Evolutionary conservation across 1,140 invertebrate species (phyloP), one percentile per base, ranked within the genome.

Genomic region (Papilio machaon): DNA sequence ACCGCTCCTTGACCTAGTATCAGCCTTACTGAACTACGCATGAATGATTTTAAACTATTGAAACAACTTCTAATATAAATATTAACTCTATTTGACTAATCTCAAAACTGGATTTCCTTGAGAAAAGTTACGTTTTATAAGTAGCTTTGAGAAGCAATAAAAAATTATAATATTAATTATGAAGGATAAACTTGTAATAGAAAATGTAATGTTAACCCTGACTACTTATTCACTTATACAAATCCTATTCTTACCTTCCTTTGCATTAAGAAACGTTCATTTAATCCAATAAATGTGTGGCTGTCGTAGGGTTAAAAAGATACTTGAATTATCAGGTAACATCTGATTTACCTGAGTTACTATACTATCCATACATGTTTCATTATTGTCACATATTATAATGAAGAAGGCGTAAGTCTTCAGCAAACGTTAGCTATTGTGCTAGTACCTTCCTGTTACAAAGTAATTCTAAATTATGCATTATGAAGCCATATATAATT

Each of bases 1-100:
- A 60, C 35, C 76, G 76, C 76, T 60, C 54, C 76, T 78, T 60
- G 76, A 78, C 76, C 54, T n/a, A 35, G 35, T 60, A 54, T 58
- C 58, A 60, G 35, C n/a, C n/a, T 9, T 8, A 43, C 54, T 38
- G 60, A 58, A 60, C 17, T 10, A 17, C 23, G 35, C 19, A 78
- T 60, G 19, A 47, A 19, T 30, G 46, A 54, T 19, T 49, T 74
- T 74, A 74, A 46, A 74, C n/a, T 30, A 47, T 38, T 17, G 19
- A 35, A 35, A 70, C 64, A 35, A 13, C 64, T 70, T 35, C 11
- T 30, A 11, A 2, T 11, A 9, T 2, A 70, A 15, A 70, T 35
- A 4, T 70, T 17, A 38, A 70, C 5, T 11, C 64, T 70, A 70
- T 70, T 70, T 35, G 10, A 64, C 23, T 2, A 64, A 30, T 64